phyloP scores from a whole-genome alignment of 2,113 vertebrate species.

The Piaya cayana region DNA sequence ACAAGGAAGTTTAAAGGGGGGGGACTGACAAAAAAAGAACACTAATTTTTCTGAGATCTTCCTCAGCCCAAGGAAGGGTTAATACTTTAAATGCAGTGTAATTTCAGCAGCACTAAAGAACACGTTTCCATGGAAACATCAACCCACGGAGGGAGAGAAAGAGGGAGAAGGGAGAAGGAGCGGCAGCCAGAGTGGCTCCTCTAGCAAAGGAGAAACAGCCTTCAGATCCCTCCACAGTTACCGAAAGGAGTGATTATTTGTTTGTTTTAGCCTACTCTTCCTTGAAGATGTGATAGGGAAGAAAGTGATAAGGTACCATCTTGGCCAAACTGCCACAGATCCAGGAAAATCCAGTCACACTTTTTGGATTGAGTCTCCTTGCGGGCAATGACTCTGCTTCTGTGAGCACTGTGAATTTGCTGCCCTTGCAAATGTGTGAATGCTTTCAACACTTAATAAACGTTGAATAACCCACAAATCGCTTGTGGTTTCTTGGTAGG shows the following conservation, averaged over 20 bases:
- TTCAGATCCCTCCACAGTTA: conserved; percentile 35
- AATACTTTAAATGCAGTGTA: conserved; percentile 77
- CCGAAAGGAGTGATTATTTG: conserved; percentile 48
- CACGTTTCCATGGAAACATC: conserved; percentile 81
- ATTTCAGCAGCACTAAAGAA: conserved; percentile 77
- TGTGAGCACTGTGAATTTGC: neutral
- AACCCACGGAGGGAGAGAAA: conserved; percentile 71
- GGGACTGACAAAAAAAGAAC: neutral
- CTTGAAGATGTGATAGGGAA: conserved; percentile 3
- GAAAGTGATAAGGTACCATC: neutral
- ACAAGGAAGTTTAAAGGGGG: neutral
- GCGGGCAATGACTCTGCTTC: neutral
- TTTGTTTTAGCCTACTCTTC: conserved; percentile 22
- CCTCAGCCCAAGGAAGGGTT: conserved; percentile 64
- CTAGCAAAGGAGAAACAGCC: conserved; percentile 59
- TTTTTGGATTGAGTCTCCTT: neutral
- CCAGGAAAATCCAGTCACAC: neutral
- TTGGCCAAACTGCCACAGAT: neutral
- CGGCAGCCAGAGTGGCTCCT: neutral
- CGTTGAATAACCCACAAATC: neutral
- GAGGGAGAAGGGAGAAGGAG: conserved; percentile 25
- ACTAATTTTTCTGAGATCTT: conserved; percentile 6
- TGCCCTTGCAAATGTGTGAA: neutral
- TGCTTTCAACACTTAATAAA: neutral
- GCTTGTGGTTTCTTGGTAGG: neutral